Base-by-base conservation (phyloP, 2,888 invertebrate genomes). In the Arrhopalites spinosus region DNA sequence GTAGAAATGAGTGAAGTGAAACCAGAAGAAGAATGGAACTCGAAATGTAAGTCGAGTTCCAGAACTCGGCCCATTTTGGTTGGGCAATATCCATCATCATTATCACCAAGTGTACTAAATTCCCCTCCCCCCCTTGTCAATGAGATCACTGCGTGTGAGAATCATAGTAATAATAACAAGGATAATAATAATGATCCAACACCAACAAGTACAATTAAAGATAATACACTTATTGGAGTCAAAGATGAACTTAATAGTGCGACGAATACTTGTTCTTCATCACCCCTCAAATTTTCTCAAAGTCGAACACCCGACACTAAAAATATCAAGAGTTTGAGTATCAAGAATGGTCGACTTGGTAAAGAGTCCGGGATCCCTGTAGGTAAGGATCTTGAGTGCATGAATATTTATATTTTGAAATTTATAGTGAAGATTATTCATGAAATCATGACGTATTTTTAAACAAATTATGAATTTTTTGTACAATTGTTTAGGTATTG, bases 301-400 rank as follows among this genome's bases (percentile, higher is more conserved):
- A 8, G 27, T 27, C 45, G 66, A 43, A 20, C 30, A 27, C 63
- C 66, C 66, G 45, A 67, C 66, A 29, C 50, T 27, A 72, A 29
- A 17, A 72, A 72, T 64, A 27, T 64, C 25, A 61, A 36, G 15
- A 43, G 47, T 17, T 72, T 64, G 29, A 63, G 27, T 47, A 29
- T 47, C 13, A 72, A 72, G 45, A 72, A 61, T 47, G 63, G 63
- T 72, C 36, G 72, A 27, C 36, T 50, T 64, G 61, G 72, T 2
- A 72, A 72, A 45, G 72, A 72, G 47, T 43, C 72, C 23, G 64
- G 36, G 47, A 82, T 81, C 43, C 82, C 82, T 13, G 79, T 82
- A 11, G 82, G n/a, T n/a, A n/a, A n/a, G n/a, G n/a, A n/a, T n/a
- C n/a, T n/a, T n/a, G n/a, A n/a, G n/a, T n/a, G n/a, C n/a, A n/a